phyloP scores from a whole-genome alignment of 1,140 invertebrate species.

The Drosophila chauvacae region DNA sequence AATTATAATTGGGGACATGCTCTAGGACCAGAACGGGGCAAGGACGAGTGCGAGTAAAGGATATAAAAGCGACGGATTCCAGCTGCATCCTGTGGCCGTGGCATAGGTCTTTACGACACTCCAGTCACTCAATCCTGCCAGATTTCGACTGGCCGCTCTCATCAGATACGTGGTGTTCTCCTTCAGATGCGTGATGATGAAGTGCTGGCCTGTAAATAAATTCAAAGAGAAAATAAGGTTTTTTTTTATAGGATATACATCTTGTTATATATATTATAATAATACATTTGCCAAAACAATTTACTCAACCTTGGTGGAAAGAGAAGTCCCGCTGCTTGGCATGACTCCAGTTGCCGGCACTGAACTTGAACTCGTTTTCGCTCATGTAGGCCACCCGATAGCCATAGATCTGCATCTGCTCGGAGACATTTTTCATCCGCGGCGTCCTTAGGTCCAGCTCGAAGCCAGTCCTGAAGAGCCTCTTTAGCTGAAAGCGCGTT shows the following conservation, averaged over 20 bases:
- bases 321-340: slow-evolving; percentile 75
- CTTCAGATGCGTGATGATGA: slow-evolving; percentile 71
- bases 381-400: slow-evolving; percentile 81
- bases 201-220: slow-evolving; percentile 70
- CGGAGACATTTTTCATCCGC: slow-evolving; percentile 59
- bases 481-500: slow-evolving; percentile 74
- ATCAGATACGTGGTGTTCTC: slow-evolving; percentile 84
- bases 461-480: slow-evolving; percentile 77
- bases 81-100: slow-evolving; percentile 55
- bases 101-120: slow-evolving; percentile 68
- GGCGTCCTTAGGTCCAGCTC: slow-evolving; percentile 83
- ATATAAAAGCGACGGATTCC: slow-evolving; percentile 26
- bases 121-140: slow-evolving; percentile 84
- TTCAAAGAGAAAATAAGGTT: not conserved
- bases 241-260: too few relatives aligned
- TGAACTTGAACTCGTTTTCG: slow-evolving; percentile 71
- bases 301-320: slow-evolving; percentile 71
- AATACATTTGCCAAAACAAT: not conserved
- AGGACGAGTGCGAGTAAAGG: slow-evolving; percentile 29
- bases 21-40: slow-evolving; percentile 54
- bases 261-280: too few relatives aligned
- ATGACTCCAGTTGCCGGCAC: slow-evolving; percentile 79
- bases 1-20: not conserved
- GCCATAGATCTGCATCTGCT: slow-evolving; percentile 81
- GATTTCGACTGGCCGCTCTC: slow-evolving; percentile 83